Percentiles rank a stretch among this genome's conserved stretches.
These are phyloP conservation scores for Tadarida brasiliensis DNA, from an alignment of 2,797 vertebrate genomes.

Conservation along the genomic window DNA sequence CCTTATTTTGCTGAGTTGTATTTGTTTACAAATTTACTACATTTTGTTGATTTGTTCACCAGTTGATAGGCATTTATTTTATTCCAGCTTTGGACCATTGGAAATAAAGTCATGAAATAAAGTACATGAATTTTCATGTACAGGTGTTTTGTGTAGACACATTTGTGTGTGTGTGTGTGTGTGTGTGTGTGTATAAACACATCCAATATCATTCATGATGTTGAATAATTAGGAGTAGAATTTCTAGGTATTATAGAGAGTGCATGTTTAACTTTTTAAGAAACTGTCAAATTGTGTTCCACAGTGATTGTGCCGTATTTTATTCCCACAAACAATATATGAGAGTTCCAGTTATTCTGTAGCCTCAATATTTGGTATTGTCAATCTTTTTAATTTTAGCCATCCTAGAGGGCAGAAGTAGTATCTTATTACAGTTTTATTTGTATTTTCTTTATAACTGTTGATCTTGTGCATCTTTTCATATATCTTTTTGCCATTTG, in stretches of 20 bases:
- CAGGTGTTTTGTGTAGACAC: neutral
- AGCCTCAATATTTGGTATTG: neutral
- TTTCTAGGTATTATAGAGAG: neutral
- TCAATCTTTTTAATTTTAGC: neutral
- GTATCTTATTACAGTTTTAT: neutral
- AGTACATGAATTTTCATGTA: neutral
- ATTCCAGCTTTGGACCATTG: neutral
- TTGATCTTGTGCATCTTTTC: too few relatives aligned
- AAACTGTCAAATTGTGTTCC: neutral
- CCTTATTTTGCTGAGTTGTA: neutral
- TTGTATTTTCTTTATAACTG: neutral
- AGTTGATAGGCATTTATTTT: neutral
- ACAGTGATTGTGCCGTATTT: neutral
- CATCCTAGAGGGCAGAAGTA: neutral
- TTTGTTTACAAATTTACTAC: neutral
- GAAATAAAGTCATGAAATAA: neutral
- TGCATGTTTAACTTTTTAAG: neutral
- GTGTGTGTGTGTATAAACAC: neutral
- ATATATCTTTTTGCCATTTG: too few relatives aligned
- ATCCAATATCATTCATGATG: neutral
- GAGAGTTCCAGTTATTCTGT: neutral
- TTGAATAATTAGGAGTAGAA: neutral
- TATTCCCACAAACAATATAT: neutral
- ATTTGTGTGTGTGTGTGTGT: neutral
- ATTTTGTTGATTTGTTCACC: slow-evolving; percentile 1